Base-by-base conservation (phyloP, 2,888 invertebrate genomes). In the Cheiracanthium punctorium region DNA sequence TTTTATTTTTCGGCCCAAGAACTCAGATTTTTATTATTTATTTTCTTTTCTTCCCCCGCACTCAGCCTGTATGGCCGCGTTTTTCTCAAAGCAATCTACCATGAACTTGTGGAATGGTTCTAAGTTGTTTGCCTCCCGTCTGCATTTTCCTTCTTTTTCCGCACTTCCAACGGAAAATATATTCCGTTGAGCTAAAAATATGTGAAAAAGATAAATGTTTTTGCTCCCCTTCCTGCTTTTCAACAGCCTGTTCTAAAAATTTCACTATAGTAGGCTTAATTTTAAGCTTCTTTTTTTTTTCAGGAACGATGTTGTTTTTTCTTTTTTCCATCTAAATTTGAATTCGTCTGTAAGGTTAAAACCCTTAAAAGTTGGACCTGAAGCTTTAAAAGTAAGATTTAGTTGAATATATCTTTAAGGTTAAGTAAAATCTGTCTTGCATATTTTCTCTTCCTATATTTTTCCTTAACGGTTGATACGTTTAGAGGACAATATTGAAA, bases 191-290 rank as follows among this genome's bases (percentile, higher is more conserved):
- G 24, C 43, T 33, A 67, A 77, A 80, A 84, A 84, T 77, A 77
- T 43, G 84, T 48, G 79, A 74, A 74, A 73, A 84, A 79, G 79
- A 79, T 84, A 84, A 84, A 84, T 79, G 84, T 74, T 84, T 84
- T 84, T 64, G 70, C 43, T 67, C 33, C 43, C 72, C 58, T 52
- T 67, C 69, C 73, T 32, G 43, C 64, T 74, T 84, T 74, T 84
- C 84, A 84, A 79, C 79, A 74, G 48, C 79, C 79, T 69, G 74
- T 82, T 72, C 69, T 75, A 24, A 29, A 75, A 75, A 82, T 82
- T 82, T 82, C 65, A 73, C 73, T 64, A 73, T 48, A 24, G 20
- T 33, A 33, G 52, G 80, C 64, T 52, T 37, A 29, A n/a, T 77
- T 70, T 24, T 48, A 24, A 8, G 58, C 20, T 24, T 24, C 48